Evolutionary conservation across 2,888 invertebrate genomes (phyloP).

Genomic region (Plusia festucae): DNA sequence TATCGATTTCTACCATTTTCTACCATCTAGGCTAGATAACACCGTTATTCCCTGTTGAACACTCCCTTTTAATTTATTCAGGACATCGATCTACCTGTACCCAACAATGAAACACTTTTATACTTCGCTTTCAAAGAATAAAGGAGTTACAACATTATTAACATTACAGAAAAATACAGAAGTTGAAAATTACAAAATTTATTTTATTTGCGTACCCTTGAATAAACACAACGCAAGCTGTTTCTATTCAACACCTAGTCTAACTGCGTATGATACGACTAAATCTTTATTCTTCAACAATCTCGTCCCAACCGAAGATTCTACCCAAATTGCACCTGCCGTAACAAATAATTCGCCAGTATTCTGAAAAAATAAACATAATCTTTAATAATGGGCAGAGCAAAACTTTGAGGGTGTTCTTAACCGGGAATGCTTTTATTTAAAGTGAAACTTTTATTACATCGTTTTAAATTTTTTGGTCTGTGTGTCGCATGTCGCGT

Average conservation of each 20-base stretch:
- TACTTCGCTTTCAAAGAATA: constrained; percentile 27
- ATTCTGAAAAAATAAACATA: constrained; percentile 20
- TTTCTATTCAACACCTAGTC: too few relatives aligned
- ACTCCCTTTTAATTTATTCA: constrained; percentile 42
- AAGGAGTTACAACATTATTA: background rate
- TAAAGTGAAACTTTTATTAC: too few relatives aligned
- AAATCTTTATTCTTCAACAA: constrained; percentile 1
- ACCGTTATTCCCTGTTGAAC: constrained; percentile 16
- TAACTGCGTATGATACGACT: too few relatives aligned
- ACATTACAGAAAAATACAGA: background rate
- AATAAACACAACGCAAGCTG: too few relatives aligned
- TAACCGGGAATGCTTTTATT: too few relatives aligned
- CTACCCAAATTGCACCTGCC: constrained; percentile 7
- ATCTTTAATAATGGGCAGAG: too few relatives aligned
- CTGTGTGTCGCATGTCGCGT: too few relatives aligned
- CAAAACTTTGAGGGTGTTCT: too few relatives aligned
- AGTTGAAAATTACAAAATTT: too few relatives aligned
- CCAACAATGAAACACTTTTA: constrained; percentile 35
- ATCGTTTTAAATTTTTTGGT: too few relatives aligned
- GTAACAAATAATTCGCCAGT: constrained; percentile 23
- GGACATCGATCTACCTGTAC: constrained; percentile 38
- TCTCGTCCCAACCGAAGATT: background rate
- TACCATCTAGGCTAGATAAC: constrained; percentile 20
- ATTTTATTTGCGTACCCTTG: too few relatives aligned
- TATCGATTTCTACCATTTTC: constrained; percentile 8